Percentiles rank a stretch among this genome's conserved stretches.
phyloP scores from a whole-genome alignment of 1,140 invertebrate species.

The Battus philenor region DNA sequence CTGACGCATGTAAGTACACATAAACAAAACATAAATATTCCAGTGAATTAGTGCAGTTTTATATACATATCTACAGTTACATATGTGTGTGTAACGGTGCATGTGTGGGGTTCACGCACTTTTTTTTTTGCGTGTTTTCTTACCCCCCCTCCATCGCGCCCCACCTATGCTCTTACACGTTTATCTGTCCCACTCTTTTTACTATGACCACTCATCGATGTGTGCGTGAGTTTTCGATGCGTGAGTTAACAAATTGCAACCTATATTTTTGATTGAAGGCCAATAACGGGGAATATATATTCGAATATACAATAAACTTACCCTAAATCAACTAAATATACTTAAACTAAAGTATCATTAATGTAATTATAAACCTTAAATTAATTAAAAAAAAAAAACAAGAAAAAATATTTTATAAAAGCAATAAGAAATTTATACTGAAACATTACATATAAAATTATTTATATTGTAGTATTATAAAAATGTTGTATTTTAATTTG shows the following conservation, averaged over 20 bases:
- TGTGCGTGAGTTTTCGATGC: conserved; percentile 49
- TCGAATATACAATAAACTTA: too few species aligned
- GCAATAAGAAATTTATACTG: too few species aligned
- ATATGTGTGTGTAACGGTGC: conserved; percentile 35
- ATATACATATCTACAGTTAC: conserved; percentile 8
- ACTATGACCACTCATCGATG: conserved; percentile 51
- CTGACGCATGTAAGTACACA: conserved; percentile 69
- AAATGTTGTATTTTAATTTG: conserved; percentile 12
- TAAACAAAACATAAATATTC: conserved; percentile 19
- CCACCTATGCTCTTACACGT: conserved; percentile 56
- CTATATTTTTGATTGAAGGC: conserved; percentile 70
- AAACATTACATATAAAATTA: too few species aligned
- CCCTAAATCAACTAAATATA: too few species aligned
- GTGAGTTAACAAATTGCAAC: conserved; percentile 71
- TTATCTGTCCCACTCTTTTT: conserved; percentile 72
- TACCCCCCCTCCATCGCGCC: conserved; percentile 51
- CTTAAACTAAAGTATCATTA: too few species aligned
- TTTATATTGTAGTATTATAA: too few species aligned
- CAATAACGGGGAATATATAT: conserved; percentile 56
- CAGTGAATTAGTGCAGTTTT: conserved; percentile 17
- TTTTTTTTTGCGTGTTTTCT: conserved; percentile 67
- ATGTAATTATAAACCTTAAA: too few species aligned
- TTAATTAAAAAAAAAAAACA: too few species aligned
- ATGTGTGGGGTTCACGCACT: conserved; percentile 59
- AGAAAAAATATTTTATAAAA: too few species aligned